These are phyloP conservation scores for Oreonectes daqikongensis DNA, from an alignment of 2,797 vertebrate species.

Conservation along the genomic window DNA sequence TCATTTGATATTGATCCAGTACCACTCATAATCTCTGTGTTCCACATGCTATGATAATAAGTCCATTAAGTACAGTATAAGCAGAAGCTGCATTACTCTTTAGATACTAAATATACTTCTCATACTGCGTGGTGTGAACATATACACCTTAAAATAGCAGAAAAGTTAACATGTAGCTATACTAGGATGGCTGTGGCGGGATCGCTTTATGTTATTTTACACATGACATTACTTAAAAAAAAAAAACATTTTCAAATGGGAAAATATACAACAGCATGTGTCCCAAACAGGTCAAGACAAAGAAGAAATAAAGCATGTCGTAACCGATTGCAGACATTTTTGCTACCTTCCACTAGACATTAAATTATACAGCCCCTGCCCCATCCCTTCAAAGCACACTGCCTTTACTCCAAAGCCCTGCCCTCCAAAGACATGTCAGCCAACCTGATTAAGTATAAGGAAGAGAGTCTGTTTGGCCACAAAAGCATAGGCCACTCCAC, in stretches of 20 bases:
- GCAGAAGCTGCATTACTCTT: slow-evolving; percentile 1
- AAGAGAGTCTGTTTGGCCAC: not conserved
- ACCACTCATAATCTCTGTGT: not conserved
- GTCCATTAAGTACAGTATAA: slow-evolving; percentile 8
- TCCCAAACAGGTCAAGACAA: not conserved
- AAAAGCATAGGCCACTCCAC: not conserved
- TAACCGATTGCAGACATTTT: not conserved
- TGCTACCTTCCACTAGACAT: too few species aligned
- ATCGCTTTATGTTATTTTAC: not conserved
- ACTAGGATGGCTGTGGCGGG: too few species aligned
- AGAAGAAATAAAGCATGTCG: not conserved
- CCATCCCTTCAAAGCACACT: not conserved
- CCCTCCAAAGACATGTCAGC: not conserved
- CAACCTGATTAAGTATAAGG: not conserved
- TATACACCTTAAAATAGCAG: too few species aligned
- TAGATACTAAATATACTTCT: not conserved
- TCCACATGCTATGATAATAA: not conserved
- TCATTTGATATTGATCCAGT: slow-evolving; percentile 12
- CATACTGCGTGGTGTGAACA: not conserved
- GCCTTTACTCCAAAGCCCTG: not conserved
- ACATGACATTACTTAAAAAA: not conserved
- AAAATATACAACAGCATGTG: not conserved
- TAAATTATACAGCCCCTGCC: too few species aligned
- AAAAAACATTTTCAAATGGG: not conserved
- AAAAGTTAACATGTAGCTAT: too few species aligned